phyloP scores from a whole-genome alignment of 2,113 vertebrate genomes.

The Prunella himalayana region DNA sequence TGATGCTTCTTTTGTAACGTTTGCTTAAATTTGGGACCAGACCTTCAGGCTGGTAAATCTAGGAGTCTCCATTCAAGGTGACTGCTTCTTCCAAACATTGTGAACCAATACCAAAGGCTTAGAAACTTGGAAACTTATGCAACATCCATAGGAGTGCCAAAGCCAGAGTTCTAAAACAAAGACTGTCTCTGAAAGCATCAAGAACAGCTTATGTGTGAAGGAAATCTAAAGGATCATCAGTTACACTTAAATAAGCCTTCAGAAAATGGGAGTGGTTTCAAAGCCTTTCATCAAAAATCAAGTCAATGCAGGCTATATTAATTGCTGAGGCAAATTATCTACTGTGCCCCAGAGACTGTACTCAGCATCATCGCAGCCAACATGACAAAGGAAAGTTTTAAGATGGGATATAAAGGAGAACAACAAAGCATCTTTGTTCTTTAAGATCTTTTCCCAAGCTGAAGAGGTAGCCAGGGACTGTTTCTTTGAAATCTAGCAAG shows the following conservation, averaged over 20 bases:
- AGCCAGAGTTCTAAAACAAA: background rate
- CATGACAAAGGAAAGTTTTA: background rate
- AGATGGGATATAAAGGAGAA: background rate
- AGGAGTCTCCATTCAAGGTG: background rate
- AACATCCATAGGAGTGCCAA: background rate
- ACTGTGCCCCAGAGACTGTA: background rate
- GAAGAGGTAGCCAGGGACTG: background rate
- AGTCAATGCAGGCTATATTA: background rate
- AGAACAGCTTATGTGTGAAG: background rate
- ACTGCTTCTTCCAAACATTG: background rate
- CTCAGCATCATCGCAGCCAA: background rate
- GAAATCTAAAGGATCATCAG: background rate
- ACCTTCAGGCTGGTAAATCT: background rate
- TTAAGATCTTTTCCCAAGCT: background rate
- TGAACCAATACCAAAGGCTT: background rate
- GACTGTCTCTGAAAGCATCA: background rate
- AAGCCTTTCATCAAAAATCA: background rate
- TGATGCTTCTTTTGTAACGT: background rate
- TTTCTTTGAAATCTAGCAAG: slow-evolving; percentile 14
- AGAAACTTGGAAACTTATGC: background rate
- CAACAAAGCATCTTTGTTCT: background rate
- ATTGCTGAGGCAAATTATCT: background rate
- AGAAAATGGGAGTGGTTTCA: background rate
- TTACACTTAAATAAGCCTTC: background rate
- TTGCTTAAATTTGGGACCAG: background rate